Conservation (phyloP, 2,113 vertebrate species). For the Psammodynastes pulverulentus region DNA sequence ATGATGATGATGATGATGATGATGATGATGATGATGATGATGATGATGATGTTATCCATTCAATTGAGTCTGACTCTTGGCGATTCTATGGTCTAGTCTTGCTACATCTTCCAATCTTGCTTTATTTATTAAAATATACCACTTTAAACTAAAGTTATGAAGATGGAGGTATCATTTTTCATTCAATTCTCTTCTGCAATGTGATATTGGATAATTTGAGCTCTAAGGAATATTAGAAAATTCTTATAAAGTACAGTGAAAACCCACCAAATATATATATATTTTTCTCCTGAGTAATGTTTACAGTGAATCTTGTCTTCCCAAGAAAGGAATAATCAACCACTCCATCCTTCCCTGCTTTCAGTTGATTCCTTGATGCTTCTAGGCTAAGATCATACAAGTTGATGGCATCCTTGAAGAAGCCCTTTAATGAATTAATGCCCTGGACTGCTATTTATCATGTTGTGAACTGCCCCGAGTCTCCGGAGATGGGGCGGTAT, state of each 20-base stretch:
- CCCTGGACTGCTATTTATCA: too few relatives aligned
- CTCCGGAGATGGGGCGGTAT: too few relatives aligned
- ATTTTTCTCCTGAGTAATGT: conserved; percentile 42
- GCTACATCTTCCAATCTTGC: not conserved
- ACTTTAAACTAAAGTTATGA: not conserved
- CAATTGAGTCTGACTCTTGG: not conserved
- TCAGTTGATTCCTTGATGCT: conserved; percentile 51
- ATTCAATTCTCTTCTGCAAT: not conserved
- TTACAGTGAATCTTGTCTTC: conserved; percentile 52
- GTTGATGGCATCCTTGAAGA: conserved; percentile 60
- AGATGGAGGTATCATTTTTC: not conserved
- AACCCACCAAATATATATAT: not conserved
- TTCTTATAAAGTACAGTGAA: not conserved
- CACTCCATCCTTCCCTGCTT: conserved; percentile 44
- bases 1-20: not conserved
- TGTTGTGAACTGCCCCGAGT: too few relatives aligned
- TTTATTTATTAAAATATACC: not conserved
- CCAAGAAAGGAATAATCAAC: conserved; percentile 55
- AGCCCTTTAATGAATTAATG: conserved; percentile 69
- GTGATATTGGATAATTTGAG: not conserved
- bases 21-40: too few relatives aligned
- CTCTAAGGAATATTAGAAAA: not conserved
- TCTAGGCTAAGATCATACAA: conserved; percentile 39
- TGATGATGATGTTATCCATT: not conserved
- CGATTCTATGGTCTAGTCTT: not conserved